A percentile compares a stretch with the other conserved stretches of the same genome.
phyloP scores from a whole-genome alignment of 2,888 invertebrate species.

The Syrista parreyssii region DNA sequence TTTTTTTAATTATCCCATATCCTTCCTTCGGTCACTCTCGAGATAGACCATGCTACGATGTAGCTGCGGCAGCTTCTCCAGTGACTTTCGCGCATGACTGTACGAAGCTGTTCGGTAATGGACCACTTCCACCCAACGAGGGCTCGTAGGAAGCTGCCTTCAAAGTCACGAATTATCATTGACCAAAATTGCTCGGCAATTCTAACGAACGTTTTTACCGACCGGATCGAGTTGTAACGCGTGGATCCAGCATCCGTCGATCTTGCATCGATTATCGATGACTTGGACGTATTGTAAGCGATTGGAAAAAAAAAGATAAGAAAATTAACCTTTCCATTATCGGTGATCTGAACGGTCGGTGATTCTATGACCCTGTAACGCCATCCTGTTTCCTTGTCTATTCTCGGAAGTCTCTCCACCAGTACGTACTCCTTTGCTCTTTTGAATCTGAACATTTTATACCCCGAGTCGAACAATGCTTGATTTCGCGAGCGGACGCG shows the following conservation, averaged over 20 bases:
- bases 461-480: neutral
- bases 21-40: neutral
- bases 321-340: neutral
- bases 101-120: conserved; percentile 61
- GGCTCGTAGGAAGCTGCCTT: conserved; percentile 64
- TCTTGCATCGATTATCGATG: no score
- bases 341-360: neutral
- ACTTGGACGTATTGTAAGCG: no score
- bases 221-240: neutral
- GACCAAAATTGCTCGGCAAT: conserved; percentile 61
- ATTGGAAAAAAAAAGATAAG: no score
- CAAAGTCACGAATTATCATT: conserved; percentile 66
- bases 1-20: neutral
- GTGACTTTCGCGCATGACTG: conserved; percentile 48
- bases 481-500: neutral
- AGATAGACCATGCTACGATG: neutral
- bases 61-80: neutral
- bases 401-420: conserved; percentile 6
- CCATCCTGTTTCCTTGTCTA: neutral
- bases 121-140: conserved; percentile 61
- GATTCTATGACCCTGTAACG: neutral
- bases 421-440: conserved; percentile 15
- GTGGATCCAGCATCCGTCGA: neutral
- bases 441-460: conserved; percentile 1
- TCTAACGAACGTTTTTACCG: conserved; percentile 45